Evolutionary conservation across 2,797 vertebrate genomes (phyloP).

Genomic region (Pteropus rufus): DNA sequence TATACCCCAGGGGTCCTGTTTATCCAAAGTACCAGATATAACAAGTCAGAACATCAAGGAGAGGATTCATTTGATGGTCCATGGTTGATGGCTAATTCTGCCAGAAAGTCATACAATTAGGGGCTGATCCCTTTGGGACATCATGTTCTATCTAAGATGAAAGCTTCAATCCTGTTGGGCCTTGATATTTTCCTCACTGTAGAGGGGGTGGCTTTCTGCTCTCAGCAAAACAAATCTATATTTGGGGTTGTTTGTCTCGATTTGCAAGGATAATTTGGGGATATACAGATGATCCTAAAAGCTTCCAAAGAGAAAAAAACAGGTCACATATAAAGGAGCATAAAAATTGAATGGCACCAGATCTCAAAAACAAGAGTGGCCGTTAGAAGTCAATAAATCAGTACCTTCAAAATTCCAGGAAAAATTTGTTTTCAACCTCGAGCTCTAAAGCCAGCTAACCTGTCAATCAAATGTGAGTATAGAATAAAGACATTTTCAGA

Average conservation of each 20-base stretch:
- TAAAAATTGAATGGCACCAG: neutral
- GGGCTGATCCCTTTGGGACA: neutral
- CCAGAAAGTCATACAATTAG: slow-evolving; percentile 9
- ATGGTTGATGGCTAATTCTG: slow-evolving; percentile 3
- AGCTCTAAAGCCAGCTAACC: slow-evolving; percentile 17
- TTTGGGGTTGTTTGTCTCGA: slow-evolving; percentile 36
- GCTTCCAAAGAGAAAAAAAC: neutral
- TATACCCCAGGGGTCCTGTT: neutral
- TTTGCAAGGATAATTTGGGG: slow-evolving; percentile 39
- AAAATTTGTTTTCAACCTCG: slow-evolving; percentile 22
- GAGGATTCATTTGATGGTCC: neutral
- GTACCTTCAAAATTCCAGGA: slow-evolving; percentile 1
- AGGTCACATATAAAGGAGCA: slow-evolving; percentile 13
- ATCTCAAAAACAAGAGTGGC: slow-evolving; percentile 8
- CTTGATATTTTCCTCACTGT: neutral
- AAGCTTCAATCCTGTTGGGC: neutral
- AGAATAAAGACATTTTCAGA: slow-evolving; percentile 52
- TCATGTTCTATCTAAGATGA: neutral
- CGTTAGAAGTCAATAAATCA: neutral
- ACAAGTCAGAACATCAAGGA: neutral
- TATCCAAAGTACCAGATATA: neutral
- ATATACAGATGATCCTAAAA: slow-evolving; percentile 33
- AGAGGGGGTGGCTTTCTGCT: neutral
- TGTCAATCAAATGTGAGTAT: slow-evolving; percentile 21
- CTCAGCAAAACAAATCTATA: slow-evolving; percentile 28